phyloP scores from a whole-genome alignment of 2,797 vertebrate genomes.

The Syndactyla subalaris region DNA sequence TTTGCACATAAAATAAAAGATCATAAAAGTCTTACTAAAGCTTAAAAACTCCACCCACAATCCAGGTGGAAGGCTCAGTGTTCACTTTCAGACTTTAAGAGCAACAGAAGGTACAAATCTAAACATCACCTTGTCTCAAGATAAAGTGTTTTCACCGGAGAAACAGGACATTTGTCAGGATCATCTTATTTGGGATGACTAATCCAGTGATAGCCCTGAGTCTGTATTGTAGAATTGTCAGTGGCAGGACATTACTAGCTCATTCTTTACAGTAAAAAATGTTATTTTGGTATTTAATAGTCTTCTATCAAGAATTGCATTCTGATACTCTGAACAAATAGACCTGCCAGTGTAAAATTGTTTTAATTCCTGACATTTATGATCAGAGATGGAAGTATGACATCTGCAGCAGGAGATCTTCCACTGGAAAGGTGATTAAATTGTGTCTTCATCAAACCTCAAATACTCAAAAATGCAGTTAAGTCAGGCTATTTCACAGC shows the following conservation, averaged over 20 bases:
- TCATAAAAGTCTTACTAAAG: neutral
- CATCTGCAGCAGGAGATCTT: neutral
- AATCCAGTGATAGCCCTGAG: neutral
- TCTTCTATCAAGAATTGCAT: rapidly evolving
- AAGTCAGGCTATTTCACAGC: neutral
- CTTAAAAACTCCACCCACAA: neutral
- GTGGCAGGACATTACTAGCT: neutral
- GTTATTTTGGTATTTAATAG: neutral
- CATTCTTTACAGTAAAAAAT: neutral
- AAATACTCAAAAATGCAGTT: neutral
- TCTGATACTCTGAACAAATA: neutral
- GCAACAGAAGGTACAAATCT: constrained; percentile 26
- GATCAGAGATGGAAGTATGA: rapidly evolving
- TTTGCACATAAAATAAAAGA: neutral
- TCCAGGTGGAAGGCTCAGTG: neutral
- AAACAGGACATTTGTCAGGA: constrained; percentile 5
- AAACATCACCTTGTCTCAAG: neutral
- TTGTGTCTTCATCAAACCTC: neutral
- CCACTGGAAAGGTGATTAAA: neutral
- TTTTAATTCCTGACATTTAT: neutral
- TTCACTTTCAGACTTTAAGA: neutral
- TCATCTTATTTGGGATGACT: neutral
- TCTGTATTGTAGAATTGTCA: neutral
- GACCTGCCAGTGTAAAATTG: neutral
- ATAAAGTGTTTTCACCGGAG: neutral